Percentiles rank a stretch among this genome's conserved stretches.
These are phyloP conservation scores for Solenopsis fugax DNA, from an alignment of 1,140 invertebrate species.

Conservation along the genomic window DNA sequence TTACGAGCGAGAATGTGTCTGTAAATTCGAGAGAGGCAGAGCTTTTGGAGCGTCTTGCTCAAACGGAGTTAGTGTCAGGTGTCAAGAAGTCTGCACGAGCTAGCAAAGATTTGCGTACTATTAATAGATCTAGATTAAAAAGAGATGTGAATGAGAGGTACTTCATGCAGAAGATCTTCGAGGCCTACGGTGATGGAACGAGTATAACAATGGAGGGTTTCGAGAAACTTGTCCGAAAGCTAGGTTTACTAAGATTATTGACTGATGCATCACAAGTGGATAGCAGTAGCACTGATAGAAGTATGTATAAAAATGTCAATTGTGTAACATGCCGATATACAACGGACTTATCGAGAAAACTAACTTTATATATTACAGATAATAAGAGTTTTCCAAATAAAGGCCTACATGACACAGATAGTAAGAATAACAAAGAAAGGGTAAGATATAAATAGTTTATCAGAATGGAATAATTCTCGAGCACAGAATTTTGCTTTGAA, in stretches of 20 bases:
- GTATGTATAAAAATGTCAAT: slow-evolving; percentile 71
- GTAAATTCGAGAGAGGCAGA: slow-evolving; percentile 69
- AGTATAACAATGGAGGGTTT: slow-evolving; percentile 90
- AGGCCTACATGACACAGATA: slow-evolving; percentile 67
- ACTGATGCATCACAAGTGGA: slow-evolving; percentile 72
- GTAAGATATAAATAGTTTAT: slow-evolving; percentile 55
- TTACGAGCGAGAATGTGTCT: slow-evolving; percentile 2
- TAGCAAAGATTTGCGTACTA: slow-evolving; percentile 36
- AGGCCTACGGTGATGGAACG: slow-evolving; percentile 87
- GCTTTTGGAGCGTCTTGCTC: slow-evolving; percentile 78
- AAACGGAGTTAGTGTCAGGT: slow-evolving; percentile 63
- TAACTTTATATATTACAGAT: slow-evolving; percentile 51
- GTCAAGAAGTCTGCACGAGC: slow-evolving; percentile 26
- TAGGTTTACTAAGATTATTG: slow-evolving; percentile 88
- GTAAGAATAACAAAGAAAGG: slow-evolving; percentile 62
- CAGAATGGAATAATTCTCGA: not conserved
- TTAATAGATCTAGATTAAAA: slow-evolving; percentile 66
- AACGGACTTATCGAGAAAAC: not conserved
- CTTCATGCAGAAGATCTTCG: slow-evolving; percentile 85
- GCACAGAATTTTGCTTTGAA: not conserved
- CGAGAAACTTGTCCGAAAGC: slow-evolving; percentile 88
- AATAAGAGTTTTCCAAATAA: slow-evolving; percentile 65
- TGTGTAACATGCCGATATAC: slow-evolving; percentile 55
- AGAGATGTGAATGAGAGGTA: slow-evolving; percentile 80
- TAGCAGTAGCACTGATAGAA: slow-evolving; percentile 66